phyloP scores from a whole-genome alignment of 2,113 vertebrate species.

The Genyomyrus donnyi region DNA sequence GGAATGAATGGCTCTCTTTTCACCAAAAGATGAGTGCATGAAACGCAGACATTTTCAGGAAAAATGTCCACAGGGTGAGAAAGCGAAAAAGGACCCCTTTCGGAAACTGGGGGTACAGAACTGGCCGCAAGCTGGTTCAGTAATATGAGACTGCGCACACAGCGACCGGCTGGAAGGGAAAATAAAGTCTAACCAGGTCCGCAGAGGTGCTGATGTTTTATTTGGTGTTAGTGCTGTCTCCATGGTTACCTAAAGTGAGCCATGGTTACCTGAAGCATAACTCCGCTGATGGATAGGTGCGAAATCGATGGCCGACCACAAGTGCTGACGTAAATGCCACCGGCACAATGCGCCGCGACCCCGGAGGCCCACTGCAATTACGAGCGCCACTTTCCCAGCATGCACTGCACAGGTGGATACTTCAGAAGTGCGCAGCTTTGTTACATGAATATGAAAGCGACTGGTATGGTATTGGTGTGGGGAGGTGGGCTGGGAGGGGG shows the following conservation, averaged over 20 bases:
- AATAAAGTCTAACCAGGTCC: neutral
- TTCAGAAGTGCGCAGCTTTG: neutral
- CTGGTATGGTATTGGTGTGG: neutral
- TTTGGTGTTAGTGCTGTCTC: neutral
- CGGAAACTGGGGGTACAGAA: neutral
- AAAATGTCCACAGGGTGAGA: neutral
- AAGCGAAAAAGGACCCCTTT: neutral
- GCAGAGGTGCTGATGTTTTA: neutral
- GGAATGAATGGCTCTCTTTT: neutral
- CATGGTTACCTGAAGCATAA: neutral
- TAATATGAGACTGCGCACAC: neutral
- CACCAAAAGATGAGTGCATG: neutral
- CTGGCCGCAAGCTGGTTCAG: neutral
- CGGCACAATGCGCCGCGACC: neutral
- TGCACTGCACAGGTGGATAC: neutral
- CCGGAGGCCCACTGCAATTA: neutral
- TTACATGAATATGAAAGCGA: neutral
- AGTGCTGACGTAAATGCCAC: neutral
- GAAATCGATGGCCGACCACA: neutral
- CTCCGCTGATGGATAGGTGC: neutral
- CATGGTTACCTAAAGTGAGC: neutral
- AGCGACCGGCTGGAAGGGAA: neutral
- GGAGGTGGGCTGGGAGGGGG: neutral
- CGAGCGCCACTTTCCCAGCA: neutral
- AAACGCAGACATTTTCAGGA: neutral